phyloP scores from a whole-genome alignment of 2,888 invertebrate genomes.

The Scaeva pyrastri region DNA sequence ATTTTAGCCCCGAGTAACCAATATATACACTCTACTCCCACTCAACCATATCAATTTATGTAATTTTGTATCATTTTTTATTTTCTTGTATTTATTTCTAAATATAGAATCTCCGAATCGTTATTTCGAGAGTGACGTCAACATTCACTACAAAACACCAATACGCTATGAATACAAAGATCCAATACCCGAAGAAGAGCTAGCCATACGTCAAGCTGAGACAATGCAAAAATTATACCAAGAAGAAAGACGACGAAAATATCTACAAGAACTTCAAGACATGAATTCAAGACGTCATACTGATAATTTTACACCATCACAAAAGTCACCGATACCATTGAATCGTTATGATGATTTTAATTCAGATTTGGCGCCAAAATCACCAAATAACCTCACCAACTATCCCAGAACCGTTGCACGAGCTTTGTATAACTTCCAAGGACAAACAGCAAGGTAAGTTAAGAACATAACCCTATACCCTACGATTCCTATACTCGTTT shows the following conservation, averaged over 20 bases:
- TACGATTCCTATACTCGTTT: too few relatives aligned
- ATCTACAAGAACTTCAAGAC: slow-evolving; percentile 96
- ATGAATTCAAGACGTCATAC: slow-evolving; percentile 97
- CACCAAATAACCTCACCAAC: slow-evolving; percentile 76
- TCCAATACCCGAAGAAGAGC: slow-evolving; percentile 93
- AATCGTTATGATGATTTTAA: slow-evolving; percentile 96
- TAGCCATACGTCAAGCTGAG: slow-evolving; percentile 94
- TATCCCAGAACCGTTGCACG: slow-evolving; percentile 90
- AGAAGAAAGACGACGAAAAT: slow-evolving; percentile 95
- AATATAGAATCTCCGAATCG: slow-evolving; percentile 92
- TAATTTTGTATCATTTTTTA: too few relatives aligned
- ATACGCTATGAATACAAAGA: slow-evolving; percentile 94
- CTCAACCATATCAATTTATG: not conserved
- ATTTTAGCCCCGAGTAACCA: too few relatives aligned
- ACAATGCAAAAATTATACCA: slow-evolving; percentile 95
- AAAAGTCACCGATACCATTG: slow-evolving; percentile 95
- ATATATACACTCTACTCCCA: too few relatives aligned
- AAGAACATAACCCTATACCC: not conserved
- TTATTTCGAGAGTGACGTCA: slow-evolving; percentile 96
- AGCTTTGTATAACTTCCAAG: slow-evolving; percentile 96
- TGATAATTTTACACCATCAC: slow-evolving; percentile 96
- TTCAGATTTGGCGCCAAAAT: slow-evolving; percentile 86
- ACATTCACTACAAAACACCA: slow-evolving; percentile 96
- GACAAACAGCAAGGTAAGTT: slow-evolving; percentile 87
- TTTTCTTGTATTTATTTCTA: slow-evolving; percentile 8